Evolutionary conservation across 23 tunicate species (phyloP).

Genomic region (Trididemnum clinides): DNA sequence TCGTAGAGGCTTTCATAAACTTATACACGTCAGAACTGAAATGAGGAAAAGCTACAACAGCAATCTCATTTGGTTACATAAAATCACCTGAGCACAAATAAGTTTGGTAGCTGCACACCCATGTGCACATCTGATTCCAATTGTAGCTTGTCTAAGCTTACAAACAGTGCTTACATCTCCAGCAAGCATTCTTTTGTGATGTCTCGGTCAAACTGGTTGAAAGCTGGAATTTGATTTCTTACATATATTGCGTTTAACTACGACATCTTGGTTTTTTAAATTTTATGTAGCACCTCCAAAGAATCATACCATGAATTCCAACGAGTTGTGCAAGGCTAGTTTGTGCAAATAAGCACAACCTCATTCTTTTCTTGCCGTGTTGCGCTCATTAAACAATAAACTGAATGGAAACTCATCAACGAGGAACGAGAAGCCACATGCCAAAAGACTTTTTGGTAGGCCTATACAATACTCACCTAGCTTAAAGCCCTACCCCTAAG

Average conservation of each 20-base stretch:
- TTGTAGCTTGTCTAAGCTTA: neutral
- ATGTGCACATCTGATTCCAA: neutral
- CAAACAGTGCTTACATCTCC: neutral
- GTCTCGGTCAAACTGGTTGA: constrained; percentile 11
- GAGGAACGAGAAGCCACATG: no score
- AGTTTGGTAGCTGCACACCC: constrained; percentile 7
- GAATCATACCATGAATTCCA: constrained; percentile 28
- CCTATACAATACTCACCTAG: no score
- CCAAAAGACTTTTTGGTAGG: no score
- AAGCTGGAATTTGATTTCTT: neutral
- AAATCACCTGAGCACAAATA: constrained; percentile 11
- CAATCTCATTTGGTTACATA: no score
- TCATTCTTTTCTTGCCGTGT: no score
- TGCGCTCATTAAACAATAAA: no score
- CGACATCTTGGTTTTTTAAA: neutral
- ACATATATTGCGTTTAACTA: neutral
- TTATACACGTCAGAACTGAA: no score
- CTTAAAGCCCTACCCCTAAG: no score
- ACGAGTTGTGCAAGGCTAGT: neutral
- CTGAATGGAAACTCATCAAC: no score
- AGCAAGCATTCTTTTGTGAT: neutral
- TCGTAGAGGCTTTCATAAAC: no score
- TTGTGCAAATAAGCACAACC: no score
- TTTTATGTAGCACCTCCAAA: neutral
- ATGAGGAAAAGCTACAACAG: no score